Base-by-base conservation (phyloP, 2,888 invertebrate species). In the Marasmarcha lunaedactyla region DNA sequence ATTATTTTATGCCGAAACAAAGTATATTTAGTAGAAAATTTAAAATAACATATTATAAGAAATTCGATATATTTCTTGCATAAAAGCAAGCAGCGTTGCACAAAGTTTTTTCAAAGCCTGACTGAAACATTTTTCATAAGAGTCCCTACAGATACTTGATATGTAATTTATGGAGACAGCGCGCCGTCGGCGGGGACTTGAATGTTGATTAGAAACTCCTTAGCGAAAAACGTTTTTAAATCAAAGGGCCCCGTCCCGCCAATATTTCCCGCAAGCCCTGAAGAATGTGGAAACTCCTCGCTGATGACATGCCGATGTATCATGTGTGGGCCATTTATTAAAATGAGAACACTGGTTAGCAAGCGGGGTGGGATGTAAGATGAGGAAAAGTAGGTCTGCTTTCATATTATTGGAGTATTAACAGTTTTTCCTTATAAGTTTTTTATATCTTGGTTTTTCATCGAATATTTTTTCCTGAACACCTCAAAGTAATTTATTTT, bases 91-190 rank as follows among this genome's bases (percentile, higher is more conserved):
- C 20, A 20, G 4, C 20, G 20, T 5, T 20, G 20, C 20, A 20
- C 4, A 7, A 5, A 20, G 20, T 20, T 20, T 20, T 3, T 20
- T 5, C 20, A 20, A 20, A 20, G 20, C 30, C 30, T 51, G 57
- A 60, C 60, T 59, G 65, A 69, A 76, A 72, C 71, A 78, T 78
- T 78, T 79, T 78, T 79, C 76, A 78, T 78, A 78, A 71, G 66
- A 66, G n/a, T 66, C 65, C 63, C 65, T 63, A 57, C 69, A n/a
- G 67, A 73, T 69, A 67, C 71, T 74, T 76, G 73, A 74, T 77
- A 73, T 63, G 70, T 74, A 76, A 78, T 79, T 78, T 79, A 78
- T 77, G 70, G 63, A 71, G 76, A 78, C 76, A 73, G 63, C 57
- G 59, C 59, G 57, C 58, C 46, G 54, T 57, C 10, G n/a, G n/a